Base-by-base conservation (phyloP, 2,113 vertebrate species). In the Python bivittatus region DNA sequence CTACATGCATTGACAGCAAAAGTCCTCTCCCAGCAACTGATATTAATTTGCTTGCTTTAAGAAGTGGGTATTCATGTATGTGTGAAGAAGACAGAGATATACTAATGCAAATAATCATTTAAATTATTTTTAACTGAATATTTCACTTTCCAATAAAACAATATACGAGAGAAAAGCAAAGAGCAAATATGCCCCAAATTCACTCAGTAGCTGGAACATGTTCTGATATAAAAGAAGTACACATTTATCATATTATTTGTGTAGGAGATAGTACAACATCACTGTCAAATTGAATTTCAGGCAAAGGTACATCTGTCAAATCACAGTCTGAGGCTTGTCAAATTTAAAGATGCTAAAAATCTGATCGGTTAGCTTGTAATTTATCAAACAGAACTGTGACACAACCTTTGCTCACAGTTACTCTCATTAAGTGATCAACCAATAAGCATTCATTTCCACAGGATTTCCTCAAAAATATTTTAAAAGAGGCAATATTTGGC, bases 281-380 rank as follows among this genome's bases (percentile, higher is more conserved):
- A 86, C 38, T 89, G 1, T 53, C 90, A 38, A 84, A 61, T n/a
- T 61, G 1, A 48, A 91, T 87, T 20, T 23, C 10, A 94, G 7
- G 86, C 8, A 38, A 22, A 68, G 89, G 15, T 93, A 44, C 90
- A 54, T 93, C 79, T 48, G 85, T 92, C 95, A 90, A 79, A 91
- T 7, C 79, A 4, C 27, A 58, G 85, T 89, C 33, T 91, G 61
- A 92, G 5, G 84, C 25, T 44, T 91, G n/a, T 88, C 42, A 93
- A 88, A 92, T 27, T 38, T 64, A 33, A 64, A 91, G 56, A 68
- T 11, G 15, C 72, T 0, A 5, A 89, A 22, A 91, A 17, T n/a
- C 0, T 0, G 48, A 90, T 86, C 3, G 94, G 61, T 42, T 92
- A 94, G 56, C 0, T 0, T 91, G 38, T 85, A 61, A 90, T 92